These are phyloP conservation scores for Lycocorax pyrrhopterus DNA, from an alignment of 2,113 vertebrate genomes.

Conservation along the genomic window DNA sequence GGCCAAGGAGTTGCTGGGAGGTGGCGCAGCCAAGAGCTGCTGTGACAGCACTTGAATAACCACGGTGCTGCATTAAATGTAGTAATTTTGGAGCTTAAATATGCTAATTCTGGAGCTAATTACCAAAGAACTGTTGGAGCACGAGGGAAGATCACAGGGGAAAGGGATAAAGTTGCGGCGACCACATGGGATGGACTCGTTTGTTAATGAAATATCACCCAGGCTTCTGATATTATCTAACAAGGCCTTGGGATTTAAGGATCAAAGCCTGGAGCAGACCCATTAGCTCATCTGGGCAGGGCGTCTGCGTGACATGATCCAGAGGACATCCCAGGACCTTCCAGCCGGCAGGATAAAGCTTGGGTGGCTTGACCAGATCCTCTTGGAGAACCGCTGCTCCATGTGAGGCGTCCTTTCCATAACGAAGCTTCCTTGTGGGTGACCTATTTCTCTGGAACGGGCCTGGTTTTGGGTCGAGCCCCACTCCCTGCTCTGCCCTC, in stretches of 20 bases:
- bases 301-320: neutral
- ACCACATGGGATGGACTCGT: neutral
- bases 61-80: neutral
- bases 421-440: neutral
- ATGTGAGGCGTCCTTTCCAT: rapidly evolving
- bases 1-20: neutral
- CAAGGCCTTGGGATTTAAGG: neutral
- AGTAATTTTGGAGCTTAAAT: neutral
- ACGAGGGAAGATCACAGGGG: neutral
- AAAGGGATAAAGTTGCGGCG: neutral
- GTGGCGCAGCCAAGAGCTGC: neutral
- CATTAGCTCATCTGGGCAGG: neutral
- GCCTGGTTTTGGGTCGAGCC: neutral
- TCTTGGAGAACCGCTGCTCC: neutral
- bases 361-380: neutral
- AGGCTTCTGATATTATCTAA: neutral
- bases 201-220: neutral
- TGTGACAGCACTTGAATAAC: neutral
- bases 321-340: neutral
- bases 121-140: neutral
- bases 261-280: neutral
- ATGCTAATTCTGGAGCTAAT: slow-evolving; percentile 9
- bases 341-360: neutral
- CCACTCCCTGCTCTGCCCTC: neutral
- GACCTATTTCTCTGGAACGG: neutral